These are phyloP conservation scores for Tanypteryx hageni DNA, from an alignment of 2,888 invertebrate genomes.

Conservation along the genomic window DNA sequence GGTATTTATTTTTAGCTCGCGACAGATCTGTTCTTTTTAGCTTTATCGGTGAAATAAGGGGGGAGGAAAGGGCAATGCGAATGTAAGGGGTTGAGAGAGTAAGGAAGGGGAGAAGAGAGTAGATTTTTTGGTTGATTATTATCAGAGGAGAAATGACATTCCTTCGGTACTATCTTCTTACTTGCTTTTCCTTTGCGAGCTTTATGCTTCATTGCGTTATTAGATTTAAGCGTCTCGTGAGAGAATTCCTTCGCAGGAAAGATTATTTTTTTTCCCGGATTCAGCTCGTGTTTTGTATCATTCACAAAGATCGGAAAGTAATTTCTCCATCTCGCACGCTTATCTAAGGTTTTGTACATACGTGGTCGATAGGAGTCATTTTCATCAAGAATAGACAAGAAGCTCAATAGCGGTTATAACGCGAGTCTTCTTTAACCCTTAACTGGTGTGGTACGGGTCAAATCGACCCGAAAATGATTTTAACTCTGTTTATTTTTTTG, in stretches of 20 bases:
- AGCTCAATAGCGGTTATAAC: too few relatives aligned
- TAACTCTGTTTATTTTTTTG: too few relatives aligned
- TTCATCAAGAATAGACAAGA: too few relatives aligned
- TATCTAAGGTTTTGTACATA: neutral
- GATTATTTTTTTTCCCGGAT: neutral
- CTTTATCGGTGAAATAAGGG: neutral
- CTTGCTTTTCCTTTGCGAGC: neutral
- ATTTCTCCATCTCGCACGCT: neutral
- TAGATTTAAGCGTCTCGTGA: neutral
- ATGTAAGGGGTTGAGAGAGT: neutral
- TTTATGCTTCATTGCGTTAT: constrained; percentile 15
- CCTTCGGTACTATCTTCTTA: neutral
- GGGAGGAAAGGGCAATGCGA: neutral
- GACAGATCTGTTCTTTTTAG: neutral
- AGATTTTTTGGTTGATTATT: neutral
- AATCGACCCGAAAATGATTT: too few relatives aligned
- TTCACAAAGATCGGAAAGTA: neutral
- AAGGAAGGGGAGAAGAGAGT: neutral
- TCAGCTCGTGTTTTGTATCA: neutral
- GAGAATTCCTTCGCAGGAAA: neutral
- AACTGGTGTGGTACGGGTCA: too few relatives aligned
- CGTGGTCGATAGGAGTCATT: neutral
- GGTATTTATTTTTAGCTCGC: neutral
- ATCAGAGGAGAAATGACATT: neutral
- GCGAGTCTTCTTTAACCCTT: too few relatives aligned